phyloP scores from a whole-genome alignment of 2,797 vertebrate species.

The Chanos chanos region DNA sequence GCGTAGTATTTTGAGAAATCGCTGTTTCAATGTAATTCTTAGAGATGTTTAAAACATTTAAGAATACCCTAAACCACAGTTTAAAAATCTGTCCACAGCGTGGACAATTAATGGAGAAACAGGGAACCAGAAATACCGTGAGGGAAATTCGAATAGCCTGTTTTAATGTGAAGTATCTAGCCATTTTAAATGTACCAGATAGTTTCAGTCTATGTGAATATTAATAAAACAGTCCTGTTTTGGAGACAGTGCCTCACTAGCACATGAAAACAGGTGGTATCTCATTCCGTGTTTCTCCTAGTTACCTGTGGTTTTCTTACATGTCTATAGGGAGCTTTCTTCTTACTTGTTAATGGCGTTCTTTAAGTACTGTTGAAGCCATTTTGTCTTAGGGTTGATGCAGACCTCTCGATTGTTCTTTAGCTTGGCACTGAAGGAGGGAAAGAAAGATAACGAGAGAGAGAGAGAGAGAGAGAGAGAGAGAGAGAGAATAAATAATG shows the following conservation, averaged over 20 bases:
- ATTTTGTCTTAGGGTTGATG: conserved; percentile 95
- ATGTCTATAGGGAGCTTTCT: conserved; percentile 37
- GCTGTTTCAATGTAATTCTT: no score
- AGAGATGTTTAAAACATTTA: no score
- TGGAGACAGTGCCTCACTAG: not conserved
- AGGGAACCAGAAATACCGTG: conserved; percentile 36
- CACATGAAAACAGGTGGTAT: conserved; percentile 30
- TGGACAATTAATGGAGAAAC: no score
- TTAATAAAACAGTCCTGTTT: no score
- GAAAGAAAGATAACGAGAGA: conserved; percentile 12
- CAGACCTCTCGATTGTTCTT: conserved; percentile 94
- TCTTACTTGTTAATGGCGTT: conserved; percentile 98
- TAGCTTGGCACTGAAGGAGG: conserved; percentile 71
- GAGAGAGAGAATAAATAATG: conserved; percentile 1
- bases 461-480: conserved; percentile 1
- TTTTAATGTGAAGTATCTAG: conserved; percentile 29
- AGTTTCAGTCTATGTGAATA: no score
- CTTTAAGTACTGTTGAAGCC: conserved; percentile 97
- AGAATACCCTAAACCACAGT: no score
- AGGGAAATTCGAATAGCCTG: conserved; percentile 37
- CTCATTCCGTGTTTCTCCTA: conserved; percentile 24
- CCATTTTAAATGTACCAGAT: not conserved
- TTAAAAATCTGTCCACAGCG: no score
- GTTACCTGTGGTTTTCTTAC: conserved; percentile 20
- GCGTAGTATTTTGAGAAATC: no score